Percentiles rank a stretch among this genome's conserved stretches.
phyloP scores from a whole-genome alignment of 2,797 vertebrate genomes.

The Manis pentadactyla region DNA sequence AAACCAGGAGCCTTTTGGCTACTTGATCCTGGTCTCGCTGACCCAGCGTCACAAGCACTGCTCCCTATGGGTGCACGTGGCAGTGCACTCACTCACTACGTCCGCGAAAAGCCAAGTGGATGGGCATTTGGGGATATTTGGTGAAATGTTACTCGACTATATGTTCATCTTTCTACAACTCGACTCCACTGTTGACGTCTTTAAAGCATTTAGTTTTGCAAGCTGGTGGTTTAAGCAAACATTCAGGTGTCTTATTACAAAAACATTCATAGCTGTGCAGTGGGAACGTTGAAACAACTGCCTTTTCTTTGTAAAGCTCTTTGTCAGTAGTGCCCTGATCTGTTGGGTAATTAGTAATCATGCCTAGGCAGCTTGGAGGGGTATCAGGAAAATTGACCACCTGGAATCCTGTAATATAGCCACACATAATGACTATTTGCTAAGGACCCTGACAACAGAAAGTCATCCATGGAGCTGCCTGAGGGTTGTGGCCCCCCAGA shows the following conservation, averaged over 20 bases:
- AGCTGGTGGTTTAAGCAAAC: neutral
- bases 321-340: neutral
- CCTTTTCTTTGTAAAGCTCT: neutral
- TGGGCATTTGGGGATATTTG: too few relatives aligned
- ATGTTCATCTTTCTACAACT: neutral
- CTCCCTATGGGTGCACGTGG: neutral
- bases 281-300: neutral
- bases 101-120: neutral
- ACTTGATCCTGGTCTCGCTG: too few relatives aligned
- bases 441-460: neutral
- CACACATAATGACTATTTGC: neutral
- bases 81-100: too few relatives aligned
- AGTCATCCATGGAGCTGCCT: neutral
- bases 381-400: neutral
- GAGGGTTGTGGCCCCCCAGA: neutral
- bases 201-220: neutral
- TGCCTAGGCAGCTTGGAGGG: neutral
- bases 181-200: too few relatives aligned
- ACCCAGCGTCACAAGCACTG: rapidly evolving
- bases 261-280: neutral
- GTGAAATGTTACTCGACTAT: neutral
- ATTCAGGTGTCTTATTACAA: neutral
- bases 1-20: neutral
- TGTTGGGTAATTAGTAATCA: neutral
- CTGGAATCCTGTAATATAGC: too few relatives aligned